A percentile compares a stretch with the other conserved stretches of the same genome.
These are phyloP conservation scores for Cephus runcator DNA, from an alignment of 2,888 invertebrate genomes.

Conservation along the genomic window DNA sequence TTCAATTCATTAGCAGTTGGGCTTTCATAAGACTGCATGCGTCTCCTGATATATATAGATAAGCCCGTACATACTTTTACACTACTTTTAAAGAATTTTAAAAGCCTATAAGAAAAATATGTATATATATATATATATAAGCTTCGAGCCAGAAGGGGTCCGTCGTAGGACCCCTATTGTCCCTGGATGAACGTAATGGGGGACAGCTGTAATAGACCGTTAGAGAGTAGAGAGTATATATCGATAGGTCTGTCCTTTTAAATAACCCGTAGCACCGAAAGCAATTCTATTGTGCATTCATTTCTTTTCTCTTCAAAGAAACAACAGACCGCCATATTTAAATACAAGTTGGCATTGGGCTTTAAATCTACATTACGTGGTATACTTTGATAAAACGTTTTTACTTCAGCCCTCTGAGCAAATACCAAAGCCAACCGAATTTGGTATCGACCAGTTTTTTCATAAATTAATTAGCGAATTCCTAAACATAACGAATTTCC, in stretches of 20 bases:
- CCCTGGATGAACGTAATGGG: slow-evolving; percentile 26
- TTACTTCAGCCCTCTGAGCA: neutral
- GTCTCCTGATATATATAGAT: neutral
- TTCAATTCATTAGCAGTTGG: neutral
- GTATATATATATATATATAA: neutral
- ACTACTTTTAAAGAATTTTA: neutral
- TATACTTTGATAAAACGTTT: neutral
- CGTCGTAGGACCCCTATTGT: slow-evolving; percentile 45
- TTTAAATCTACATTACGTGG: neutral
- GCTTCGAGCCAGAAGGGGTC: neutral
- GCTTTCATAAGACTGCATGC: neutral
- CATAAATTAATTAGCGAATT: too few relatives aligned
- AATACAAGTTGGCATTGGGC: neutral
- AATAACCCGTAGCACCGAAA: neutral
- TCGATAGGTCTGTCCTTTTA: neutral
- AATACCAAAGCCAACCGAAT: too few relatives aligned
- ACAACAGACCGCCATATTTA: neutral
- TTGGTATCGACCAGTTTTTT: too few relatives aligned
- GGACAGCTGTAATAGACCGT: slow-evolving; percentile 54
- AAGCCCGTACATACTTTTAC: neutral
- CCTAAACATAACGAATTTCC: too few relatives aligned
- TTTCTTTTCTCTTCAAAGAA: neutral
- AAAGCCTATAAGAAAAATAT: neutral
- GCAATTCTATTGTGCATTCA: neutral
- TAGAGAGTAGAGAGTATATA: slow-evolving; percentile 20